These are phyloP conservation scores for Mycetomoellerius zeteki DNA, from an alignment of 1,140 invertebrate species.

Conservation along the genomic window DNA sequence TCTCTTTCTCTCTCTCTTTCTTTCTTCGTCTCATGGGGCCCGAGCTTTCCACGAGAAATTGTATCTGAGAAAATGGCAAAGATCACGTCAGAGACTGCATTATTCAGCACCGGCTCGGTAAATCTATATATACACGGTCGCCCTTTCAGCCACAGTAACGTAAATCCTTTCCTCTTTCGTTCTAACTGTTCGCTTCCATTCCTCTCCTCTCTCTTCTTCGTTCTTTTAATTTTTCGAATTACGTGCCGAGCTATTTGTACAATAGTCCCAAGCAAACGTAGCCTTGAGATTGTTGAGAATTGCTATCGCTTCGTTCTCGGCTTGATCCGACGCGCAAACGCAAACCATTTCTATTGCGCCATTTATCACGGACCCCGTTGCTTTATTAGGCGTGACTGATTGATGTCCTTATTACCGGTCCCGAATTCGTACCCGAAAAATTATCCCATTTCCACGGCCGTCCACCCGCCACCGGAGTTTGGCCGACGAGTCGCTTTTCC, in stretches of 20 bases:
- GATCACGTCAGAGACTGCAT: slow-evolving; percentile 62
- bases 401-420: slow-evolving; percentile 44
- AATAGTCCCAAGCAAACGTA: slow-evolving; percentile 7
- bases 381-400: slow-evolving; percentile 51
- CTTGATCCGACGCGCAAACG: background rate
- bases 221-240: slow-evolving; percentile 52
- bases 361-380: slow-evolving; percentile 54
- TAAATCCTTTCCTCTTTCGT: slow-evolving; percentile 60
- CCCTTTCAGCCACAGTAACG: slow-evolving; percentile 49
- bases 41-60: slow-evolving; percentile 42
- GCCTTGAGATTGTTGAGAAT: background rate
- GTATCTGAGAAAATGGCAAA: slow-evolving; percentile 65
- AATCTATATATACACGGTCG: slow-evolving; percentile 43
- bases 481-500: slow-evolving; percentile 54
- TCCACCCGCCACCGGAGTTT: background rate
- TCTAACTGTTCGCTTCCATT: background rate
- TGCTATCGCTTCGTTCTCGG: background rate
- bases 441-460: slow-evolving; percentile 53
- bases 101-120: slow-evolving; percentile 69
- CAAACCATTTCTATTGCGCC: slow-evolving; percentile 3
- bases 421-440: slow-evolving; percentile 48
- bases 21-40: background rate
- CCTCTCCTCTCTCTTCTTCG: background rate
- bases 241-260: slow-evolving; percentile 4
- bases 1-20: background rate